phyloP scores from a whole-genome alignment of 2,888 invertebrate genomes.

The Hyppa rectilinea region DNA sequence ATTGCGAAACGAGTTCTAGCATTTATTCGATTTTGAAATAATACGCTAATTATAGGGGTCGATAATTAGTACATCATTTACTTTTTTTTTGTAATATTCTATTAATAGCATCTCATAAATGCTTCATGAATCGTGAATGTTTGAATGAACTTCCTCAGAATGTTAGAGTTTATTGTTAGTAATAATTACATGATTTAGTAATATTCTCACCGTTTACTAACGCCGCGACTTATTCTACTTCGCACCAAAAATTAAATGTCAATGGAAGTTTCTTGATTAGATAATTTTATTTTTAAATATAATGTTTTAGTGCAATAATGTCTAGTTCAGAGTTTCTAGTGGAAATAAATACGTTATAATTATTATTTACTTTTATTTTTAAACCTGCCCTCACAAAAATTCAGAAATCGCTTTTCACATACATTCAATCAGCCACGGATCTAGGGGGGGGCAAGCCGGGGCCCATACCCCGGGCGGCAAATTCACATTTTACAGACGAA shows the following conservation, averaged over 20 bases:
- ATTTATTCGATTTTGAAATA: neutral
- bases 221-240: slow-evolving; percentile 63
- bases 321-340: slow-evolving; percentile 81
- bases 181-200: slow-evolving; percentile 40
- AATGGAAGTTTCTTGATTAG: slow-evolving; percentile 67
- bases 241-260: slow-evolving; percentile 76
- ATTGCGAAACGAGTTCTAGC: no score
- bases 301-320: slow-evolving; percentile 80
- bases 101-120: slow-evolving; percentile 34
- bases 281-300: slow-evolving; percentile 69
- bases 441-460: no score
- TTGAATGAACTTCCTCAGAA: slow-evolving; percentile 42
- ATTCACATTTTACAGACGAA: no score
- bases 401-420: no score
- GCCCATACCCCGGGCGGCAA: no score
- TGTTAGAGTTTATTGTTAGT: slow-evolving; percentile 31
- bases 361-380: slow-evolving; percentile 57
- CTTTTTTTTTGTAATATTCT: slow-evolving; percentile 10
- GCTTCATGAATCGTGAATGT: slow-evolving; percentile 42
- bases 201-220: slow-evolving; percentile 44
- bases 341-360: slow-evolving; percentile 77
- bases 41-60: neutral
- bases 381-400: no score
- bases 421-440: no score
- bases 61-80: slow-evolving; percentile 34